Evolutionary conservation across 2,888 invertebrate genomes (phyloP).

Genomic region (Copidosoma aretas): DNA sequence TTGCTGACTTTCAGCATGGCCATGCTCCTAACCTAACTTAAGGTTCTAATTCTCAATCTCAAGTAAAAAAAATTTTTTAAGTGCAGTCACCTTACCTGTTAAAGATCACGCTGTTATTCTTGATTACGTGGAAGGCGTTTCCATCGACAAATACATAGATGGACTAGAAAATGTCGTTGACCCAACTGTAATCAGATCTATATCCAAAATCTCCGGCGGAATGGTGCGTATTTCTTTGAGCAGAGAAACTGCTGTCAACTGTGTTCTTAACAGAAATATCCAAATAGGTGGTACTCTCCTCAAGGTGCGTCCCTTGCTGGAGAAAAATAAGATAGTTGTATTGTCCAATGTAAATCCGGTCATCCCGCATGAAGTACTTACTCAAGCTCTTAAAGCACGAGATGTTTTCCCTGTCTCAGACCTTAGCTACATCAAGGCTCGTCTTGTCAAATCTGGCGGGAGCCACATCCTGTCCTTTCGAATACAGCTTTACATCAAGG

Average conservation of each 20-base stretch:
- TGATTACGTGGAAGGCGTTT: neutral
- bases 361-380: slow-evolving; percentile 5
- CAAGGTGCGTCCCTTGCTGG: neutral
- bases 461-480: slow-evolving; percentile 12
- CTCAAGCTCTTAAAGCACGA: neutral
- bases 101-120: too few species aligned
- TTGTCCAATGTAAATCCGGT: slow-evolving; percentile 9
- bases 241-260: neutral
- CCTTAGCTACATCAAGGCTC: neutral
- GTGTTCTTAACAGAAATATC: neutral
- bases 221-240: neutral
- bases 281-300: neutral
- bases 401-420: neutral
- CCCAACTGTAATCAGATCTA: neutral
- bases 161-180: neutral
- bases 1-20: too few species aligned
- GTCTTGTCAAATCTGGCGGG: neutral
- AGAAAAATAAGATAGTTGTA: slow-evolving; percentile 12
- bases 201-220: neutral
- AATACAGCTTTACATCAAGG: slow-evolving; percentile 13
- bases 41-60: too few species aligned
- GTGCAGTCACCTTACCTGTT: too few species aligned
- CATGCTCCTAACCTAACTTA: too few species aligned
- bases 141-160: neutral
- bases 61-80: too few species aligned